These are phyloP conservation scores for Pontoporia blainvillei DNA, from an alignment of 2,113 vertebrate species.

Conservation along the genomic window DNA sequence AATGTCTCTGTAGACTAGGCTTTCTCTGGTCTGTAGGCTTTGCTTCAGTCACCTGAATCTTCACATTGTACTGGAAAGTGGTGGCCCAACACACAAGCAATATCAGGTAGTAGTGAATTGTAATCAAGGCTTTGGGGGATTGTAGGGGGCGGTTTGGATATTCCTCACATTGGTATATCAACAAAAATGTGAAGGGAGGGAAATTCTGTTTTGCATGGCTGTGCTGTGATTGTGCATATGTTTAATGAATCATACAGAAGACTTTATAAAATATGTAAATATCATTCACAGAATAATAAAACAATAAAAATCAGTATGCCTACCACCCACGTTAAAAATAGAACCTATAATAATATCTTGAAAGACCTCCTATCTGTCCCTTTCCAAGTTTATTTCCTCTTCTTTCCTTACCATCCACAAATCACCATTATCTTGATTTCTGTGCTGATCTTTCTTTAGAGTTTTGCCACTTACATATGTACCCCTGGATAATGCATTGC, in stretches of 20 bases:
- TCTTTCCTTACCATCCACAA: not conserved
- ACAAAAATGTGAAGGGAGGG: conserved; percentile 16
- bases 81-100: not conserved
- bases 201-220: not conserved
- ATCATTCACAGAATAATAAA: not conserved
- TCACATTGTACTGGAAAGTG: not conserved
- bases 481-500: not conserved
- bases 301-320: not conserved
- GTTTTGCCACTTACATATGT: not conserved
- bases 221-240: not conserved
- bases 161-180: not conserved
- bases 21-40: not conserved
- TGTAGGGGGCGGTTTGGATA: not conserved
- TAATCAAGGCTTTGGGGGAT: not conserved
- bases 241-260: not conserved
- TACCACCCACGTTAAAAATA: not conserved
- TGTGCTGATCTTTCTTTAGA: not conserved
- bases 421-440: not conserved
- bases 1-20: not conserved
- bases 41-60: not conserved
- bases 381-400: not conserved
- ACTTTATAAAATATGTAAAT: not conserved
- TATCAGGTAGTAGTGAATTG: not conserved
- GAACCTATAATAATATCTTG: not conserved
- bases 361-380: not conserved